Evolutionary conservation across 2,797 vertebrate genomes (phyloP).

Genomic region (Anguilla anguilla): DNA sequence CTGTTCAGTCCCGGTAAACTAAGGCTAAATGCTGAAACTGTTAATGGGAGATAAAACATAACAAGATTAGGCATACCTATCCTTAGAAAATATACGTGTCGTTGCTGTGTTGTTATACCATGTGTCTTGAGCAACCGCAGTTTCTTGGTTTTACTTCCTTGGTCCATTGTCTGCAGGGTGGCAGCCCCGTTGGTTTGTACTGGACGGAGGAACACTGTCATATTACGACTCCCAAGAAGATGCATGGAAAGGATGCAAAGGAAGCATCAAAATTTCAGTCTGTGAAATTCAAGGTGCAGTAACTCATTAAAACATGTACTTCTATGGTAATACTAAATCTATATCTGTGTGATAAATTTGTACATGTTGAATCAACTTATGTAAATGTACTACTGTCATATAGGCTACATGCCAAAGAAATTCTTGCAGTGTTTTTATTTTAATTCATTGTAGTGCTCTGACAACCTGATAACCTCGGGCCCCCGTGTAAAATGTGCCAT

Average conservation of each 20-base stretch:
- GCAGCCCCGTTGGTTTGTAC: slow-evolving; percentile 99
- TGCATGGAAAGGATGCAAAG: slow-evolving; percentile 98
- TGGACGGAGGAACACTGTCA: slow-evolving; percentile 92
- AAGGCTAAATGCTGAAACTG: neutral
- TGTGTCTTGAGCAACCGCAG: neutral
- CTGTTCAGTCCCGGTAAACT: neutral
- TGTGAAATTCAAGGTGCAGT: slow-evolving; percentile 97
- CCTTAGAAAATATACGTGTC: neutral
- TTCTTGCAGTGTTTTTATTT: neutral
- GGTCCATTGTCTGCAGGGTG: slow-evolving; percentile 78
- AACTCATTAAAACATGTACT: neutral
- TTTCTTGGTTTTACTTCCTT: neutral
- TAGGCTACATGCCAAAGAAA: neutral
- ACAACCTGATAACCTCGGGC: neutral
- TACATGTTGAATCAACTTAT: neutral
- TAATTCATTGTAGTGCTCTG: neutral
- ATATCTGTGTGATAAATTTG: neutral
- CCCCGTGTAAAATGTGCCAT: neutral
- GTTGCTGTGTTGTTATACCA: neutral
- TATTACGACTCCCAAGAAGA: slow-evolving; percentile 98
- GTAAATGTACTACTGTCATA: neutral
- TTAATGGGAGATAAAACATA: neutral
- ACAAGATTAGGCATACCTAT: neutral
- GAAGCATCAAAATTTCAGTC: slow-evolving; percentile 97
- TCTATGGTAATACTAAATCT: neutral